Evolutionary conservation across 2,797 vertebrate species (phyloP), one percentile per base, ranked within the genome.

Genomic region (Acestrorhynchus altus): DNA sequence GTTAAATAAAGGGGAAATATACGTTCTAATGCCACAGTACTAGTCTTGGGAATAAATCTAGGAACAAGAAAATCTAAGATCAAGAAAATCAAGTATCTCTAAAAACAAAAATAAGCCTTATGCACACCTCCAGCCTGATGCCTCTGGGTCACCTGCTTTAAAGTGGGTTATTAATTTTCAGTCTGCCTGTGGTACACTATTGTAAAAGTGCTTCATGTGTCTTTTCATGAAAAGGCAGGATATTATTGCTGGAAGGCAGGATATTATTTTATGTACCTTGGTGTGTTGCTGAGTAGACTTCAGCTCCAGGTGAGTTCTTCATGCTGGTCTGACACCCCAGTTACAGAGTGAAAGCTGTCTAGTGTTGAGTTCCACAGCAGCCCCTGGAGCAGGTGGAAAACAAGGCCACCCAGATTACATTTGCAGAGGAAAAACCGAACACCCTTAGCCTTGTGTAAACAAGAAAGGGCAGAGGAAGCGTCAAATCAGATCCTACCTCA

Each of bases 251-350:
- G 70, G 51, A 69, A 66, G 75, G 46, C 74, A 72, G 77, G 80
- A 82, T 80, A 80, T 80, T 57, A 72, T 81, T 84, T 51, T 78
- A 78, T 78, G 42, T 69, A 44, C 75, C 18, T 74, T 68, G 67
- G 66, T 72, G 66, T 82, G 73, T 47, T 71, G 72, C 61, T 68
- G 66, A 68, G 72, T 15, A 24, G 59, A 77, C 18, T 54, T 72
- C 59, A 65, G 60, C 69, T 59, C 57, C 70, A 68, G 59, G 61
- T 59, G 67, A 75, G 35, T 24, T 70, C 57, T 4, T 35, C 47
- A 31, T 78, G 72, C 61, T 64, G 70, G 68, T 68, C 56, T 64
- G 39, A 61, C 56, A 54, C 39, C 70, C 57, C 47, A 78, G 59
- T 77, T 65, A 77, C 70, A 69, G 64, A 22, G 18, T 8, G 56